A percentile compares a stretch with the other conserved stretches of the same genome.
Conservation (phyloP, 2,888 invertebrate species). For the Lasioglossum villosulum region DNA sequence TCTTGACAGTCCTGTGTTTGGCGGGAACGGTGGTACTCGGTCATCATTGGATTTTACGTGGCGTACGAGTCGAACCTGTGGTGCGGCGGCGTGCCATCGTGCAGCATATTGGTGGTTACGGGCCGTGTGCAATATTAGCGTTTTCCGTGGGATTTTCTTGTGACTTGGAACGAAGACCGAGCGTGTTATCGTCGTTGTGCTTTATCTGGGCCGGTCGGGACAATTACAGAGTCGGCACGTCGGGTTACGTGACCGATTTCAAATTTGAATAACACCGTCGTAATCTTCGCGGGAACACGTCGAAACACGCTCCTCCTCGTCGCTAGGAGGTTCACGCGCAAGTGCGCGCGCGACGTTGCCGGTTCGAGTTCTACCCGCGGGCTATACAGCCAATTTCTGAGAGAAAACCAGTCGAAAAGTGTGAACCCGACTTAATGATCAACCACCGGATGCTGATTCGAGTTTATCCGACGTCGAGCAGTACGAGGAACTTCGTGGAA, state of each 20-base stretch:
- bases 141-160: constrained; percentile 54
- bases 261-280: constrained; percentile 38
- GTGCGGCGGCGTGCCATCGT: constrained; percentile 50
- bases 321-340: constrained; percentile 68
- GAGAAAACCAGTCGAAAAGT: constrained; percentile 7
- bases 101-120: constrained; percentile 70
- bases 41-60: constrained; percentile 43
- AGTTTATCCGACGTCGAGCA: no score
- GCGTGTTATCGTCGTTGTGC: constrained; percentile 31
- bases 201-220: constrained; percentile 16
- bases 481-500: not conserved
- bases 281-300: constrained; percentile 66
- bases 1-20: constrained; percentile 73
- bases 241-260: constrained; percentile 10
- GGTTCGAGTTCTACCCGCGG: constrained; percentile 53
- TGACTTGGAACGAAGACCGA: not conserved
- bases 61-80: constrained; percentile 44
- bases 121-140: constrained; percentile 74
- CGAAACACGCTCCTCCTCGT: constrained; percentile 64
- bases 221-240: not conserved
- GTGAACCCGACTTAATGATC: not conserved
- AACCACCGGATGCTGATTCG: not conserved
- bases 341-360: constrained; percentile 76
- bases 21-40: constrained; percentile 65
- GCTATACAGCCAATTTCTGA: constrained; percentile 50